phyloP scores from a whole-genome alignment of 2,888 invertebrate genomes.

The Nymphalis c-album region DNA sequence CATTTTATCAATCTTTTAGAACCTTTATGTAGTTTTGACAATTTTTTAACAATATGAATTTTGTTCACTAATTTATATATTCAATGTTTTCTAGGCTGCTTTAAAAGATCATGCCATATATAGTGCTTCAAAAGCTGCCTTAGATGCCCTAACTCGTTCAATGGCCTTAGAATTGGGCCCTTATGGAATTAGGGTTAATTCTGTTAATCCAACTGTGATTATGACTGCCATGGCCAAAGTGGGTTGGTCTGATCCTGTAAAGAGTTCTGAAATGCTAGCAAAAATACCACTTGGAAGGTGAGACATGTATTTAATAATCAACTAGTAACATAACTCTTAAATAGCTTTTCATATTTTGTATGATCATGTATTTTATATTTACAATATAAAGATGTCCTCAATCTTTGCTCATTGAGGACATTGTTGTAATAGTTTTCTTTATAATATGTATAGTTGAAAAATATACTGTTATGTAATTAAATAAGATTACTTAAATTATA shows the following conservation, averaged over 20 bases:
- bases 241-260: conserved; percentile 92
- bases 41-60: too few species aligned
- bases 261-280: conserved; percentile 86
- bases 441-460: too few species aligned
- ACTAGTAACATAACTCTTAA: too few species aligned
- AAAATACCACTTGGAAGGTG: conserved; percentile 93
- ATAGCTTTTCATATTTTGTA: too few species aligned
- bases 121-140: conserved; percentile 93
- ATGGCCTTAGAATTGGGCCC: conserved; percentile 94
- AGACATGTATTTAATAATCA: conserved; percentile 30
- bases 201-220: conserved; percentile 96
- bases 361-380: too few species aligned
- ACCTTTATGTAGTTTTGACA: background rate
- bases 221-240: conserved; percentile 94
- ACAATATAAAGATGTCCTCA: too few species aligned
- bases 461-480: too few species aligned
- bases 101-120: conserved; percentile 90
- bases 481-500: too few species aligned
- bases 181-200: conserved; percentile 92
- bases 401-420: too few species aligned
- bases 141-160: conserved; percentile 91
- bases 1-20: background rate
- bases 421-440: too few species aligned
- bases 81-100: conserved; percentile 78
- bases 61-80: background rate